These are phyloP conservation scores for Teinopalpus imperialis DNA, from an alignment of 2,888 invertebrate species.

Conservation along the genomic window DNA sequence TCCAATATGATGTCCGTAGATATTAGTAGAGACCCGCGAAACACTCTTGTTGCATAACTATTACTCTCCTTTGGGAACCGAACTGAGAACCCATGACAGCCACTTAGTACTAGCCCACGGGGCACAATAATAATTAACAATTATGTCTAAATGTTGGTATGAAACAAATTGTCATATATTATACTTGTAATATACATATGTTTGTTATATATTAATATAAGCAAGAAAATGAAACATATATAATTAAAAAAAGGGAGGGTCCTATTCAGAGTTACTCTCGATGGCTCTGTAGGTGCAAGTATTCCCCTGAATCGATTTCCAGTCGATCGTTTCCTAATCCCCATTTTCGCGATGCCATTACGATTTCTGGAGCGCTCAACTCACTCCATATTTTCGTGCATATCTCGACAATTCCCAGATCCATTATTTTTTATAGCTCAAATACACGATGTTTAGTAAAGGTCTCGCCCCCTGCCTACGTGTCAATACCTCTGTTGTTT, in stretches of 20 bases:
- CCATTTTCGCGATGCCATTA: slow-evolving; percentile 78
- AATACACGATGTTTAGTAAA: slow-evolving; percentile 73
- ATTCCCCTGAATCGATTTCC: slow-evolving; percentile 66
- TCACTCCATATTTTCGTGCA: slow-evolving; percentile 79
- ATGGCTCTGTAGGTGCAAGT: slow-evolving; percentile 40
- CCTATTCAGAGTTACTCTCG: not conserved
- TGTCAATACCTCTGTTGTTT: slow-evolving; percentile 52
- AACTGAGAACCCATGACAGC: no score
- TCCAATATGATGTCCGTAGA: no score
- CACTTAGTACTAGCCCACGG: no score
- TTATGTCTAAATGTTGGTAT: no score
- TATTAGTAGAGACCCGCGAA: no score
- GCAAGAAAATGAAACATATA: no score
- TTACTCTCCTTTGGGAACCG: no score
- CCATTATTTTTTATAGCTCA: slow-evolving; percentile 80
- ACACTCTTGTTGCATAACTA: no score
- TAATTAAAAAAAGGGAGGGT: not conserved
- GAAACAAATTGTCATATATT: no score
- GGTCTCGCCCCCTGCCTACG: slow-evolving; percentile 62
- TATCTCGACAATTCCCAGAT: slow-evolving; percentile 80
- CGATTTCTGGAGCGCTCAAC: slow-evolving; percentile 77
- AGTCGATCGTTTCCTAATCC: slow-evolving; percentile 79
- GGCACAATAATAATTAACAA: no score
- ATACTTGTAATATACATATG: no score
- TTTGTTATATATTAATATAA: no score